Evolutionary conservation across 2,797 vertebrate genomes (phyloP).

Genomic region (Centropyge bicolor): DNA sequence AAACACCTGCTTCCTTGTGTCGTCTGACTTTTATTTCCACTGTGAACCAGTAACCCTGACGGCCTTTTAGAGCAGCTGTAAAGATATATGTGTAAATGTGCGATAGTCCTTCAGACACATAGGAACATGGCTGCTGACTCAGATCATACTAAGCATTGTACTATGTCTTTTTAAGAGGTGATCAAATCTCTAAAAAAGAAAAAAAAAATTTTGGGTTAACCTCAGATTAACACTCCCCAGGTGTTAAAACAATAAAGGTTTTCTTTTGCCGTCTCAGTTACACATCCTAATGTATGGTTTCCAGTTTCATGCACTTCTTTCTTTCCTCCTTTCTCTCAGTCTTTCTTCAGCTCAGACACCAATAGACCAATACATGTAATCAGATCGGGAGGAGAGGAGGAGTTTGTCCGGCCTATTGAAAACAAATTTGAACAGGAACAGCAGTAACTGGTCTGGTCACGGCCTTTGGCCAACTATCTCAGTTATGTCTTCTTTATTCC

Average conservation of each 20-base stretch:
- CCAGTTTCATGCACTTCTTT: slow-evolving; percentile 58
- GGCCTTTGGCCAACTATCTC: background rate
- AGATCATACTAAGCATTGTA: background rate
- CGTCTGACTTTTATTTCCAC: background rate
- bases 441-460: background rate
- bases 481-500: background rate
- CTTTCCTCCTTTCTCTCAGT: slow-evolving; percentile 17
- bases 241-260: slow-evolving; percentile 39
- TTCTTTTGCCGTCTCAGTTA: slow-evolving; percentile 41
- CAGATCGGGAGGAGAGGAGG: slow-evolving; percentile 36
- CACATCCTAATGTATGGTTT: slow-evolving; percentile 53
- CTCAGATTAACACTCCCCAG: slow-evolving; percentile 12
- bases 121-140: background rate
- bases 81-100: slow-evolving; percentile 19
- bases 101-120: background rate
- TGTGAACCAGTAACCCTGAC: background rate
- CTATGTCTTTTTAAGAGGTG: background rate
- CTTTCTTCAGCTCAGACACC: slow-evolving; percentile 9
- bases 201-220: slow-evolving; percentile 8
- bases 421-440: slow-evolving; percentile 8
- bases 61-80: slow-evolving; percentile 11
- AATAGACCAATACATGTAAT: slow-evolving; percentile 58
- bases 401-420: slow-evolving; percentile 43
- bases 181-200: background rate
- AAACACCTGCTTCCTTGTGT: slow-evolving; percentile 77